Base-by-base conservation (phyloP, 2,797 vertebrate genomes). In the Mallotus villosus region DNA sequence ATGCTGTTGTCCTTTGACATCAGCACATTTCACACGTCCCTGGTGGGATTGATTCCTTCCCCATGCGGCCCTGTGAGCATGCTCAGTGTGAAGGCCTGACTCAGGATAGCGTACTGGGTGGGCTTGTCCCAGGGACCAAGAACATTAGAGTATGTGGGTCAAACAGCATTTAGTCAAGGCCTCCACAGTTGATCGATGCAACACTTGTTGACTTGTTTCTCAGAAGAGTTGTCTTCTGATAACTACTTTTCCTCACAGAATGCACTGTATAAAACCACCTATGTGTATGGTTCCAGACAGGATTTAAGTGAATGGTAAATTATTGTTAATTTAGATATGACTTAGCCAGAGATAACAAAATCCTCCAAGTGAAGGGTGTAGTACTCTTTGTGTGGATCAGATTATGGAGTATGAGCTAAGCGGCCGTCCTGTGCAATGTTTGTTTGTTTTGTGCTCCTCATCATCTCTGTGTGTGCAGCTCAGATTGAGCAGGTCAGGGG, bases 1-100 rank as follows among this genome's bases (percentile, higher is more conserved):
- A 66, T 27, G 67, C 70, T 22, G 32, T 21, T 24, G 41, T 41
- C 51, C 14, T 57, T n/a, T 68, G 66, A 75, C 22, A 68, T 81
- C 19, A 66, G 32, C 24, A 66, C 77, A 21, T 58, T 58, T 69
- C 27, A 60, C 59, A 37, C 70, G 57, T 70, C 27, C 14, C 51
- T 74, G 69, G 66, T 41, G 53, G 6, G 68, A 24, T 74, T 64
- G 58, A 17, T 24, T 73, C 51, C 57, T 73, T 17, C 14, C 3
- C 21, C 24, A 21, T 46, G 67, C 65, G 72, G 65, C 41, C 46
- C 53, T n/a, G 41, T 29, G 62, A 29, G 63, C 63, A 75, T 72
- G 55, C 17, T 80, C 68, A 67, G 65, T 55, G 37, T 22, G 29
- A 14, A 69, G 74, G 0, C 65, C 22, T 62, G 25, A 5, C 4